Percentiles rank a stretch among this genome's conserved stretches.
phyloP scores from a whole-genome alignment of 2,113 vertebrate genomes.

The Melanocharis versteri region DNA sequence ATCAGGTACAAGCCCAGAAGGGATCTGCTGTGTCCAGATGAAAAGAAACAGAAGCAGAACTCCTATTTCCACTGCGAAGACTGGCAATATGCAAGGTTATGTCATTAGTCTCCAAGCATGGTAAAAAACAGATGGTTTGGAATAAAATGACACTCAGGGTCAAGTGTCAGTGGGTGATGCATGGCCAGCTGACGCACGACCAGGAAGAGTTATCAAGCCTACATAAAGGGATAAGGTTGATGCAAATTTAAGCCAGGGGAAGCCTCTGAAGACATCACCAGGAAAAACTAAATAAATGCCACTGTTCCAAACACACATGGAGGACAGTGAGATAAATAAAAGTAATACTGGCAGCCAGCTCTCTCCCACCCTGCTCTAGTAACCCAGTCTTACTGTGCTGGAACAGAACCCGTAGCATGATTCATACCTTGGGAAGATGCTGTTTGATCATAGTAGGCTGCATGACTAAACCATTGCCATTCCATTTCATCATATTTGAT shows the following conservation, averaged over 20 bases:
- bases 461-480: fast-evolving
- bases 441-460: not conserved
- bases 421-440: not conserved
- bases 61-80: fast-evolving
- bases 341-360: not conserved
- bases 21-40: not conserved
- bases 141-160: not conserved
- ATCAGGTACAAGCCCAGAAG: not conserved
- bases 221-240: not conserved
- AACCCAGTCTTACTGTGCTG: not conserved
- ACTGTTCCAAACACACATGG: not conserved
- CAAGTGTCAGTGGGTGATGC: not conserved
- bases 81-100: not conserved
- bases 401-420: not conserved
- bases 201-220: not conserved
- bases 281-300: not conserved
- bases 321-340: not conserved
- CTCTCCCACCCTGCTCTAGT: not conserved
- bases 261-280: not conserved
- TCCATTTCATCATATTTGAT: not conserved
- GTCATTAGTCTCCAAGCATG: not conserved
- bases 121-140: not conserved
- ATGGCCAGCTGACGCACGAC: not conserved
- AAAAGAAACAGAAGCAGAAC: not conserved
- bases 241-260: not conserved